Percentiles rank a stretch among this genome's conserved stretches.
Conservation (phyloP, 2,797 vertebrate species). For the Argya squamiceps region DNA sequence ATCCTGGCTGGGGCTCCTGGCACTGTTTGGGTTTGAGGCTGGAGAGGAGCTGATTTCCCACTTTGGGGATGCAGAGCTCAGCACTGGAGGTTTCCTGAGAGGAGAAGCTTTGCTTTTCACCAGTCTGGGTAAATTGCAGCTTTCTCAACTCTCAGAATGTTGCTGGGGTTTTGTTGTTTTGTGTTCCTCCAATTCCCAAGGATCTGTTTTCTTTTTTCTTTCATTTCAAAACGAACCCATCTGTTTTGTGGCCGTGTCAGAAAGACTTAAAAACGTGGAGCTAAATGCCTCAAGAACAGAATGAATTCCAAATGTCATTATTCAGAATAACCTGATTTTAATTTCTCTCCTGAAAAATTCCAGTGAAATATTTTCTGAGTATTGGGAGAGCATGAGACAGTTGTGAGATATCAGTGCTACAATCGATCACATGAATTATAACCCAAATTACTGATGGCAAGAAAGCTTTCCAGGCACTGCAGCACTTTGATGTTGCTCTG, state of each 20-base stretch:
- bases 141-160: background rate
- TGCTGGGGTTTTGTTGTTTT: background rate
- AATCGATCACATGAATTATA: rapidly evolving
- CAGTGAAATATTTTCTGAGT: background rate
- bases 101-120: background rate
- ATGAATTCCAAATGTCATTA: background rate
- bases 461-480: background rate
- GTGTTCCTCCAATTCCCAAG: background rate
- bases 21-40: background rate
- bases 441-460: background rate
- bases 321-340: background rate
- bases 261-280: background rate
- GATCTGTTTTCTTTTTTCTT: background rate
- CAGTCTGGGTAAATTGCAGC: background rate
- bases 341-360: background rate
- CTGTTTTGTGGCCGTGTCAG: background rate
- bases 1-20: rapidly evolving
- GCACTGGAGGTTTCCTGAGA: background rate
- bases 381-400: background rate
- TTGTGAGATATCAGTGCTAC: background rate
- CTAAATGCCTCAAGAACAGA: background rate
- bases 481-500: background rate
- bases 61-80: background rate
- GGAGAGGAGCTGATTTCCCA: background rate
- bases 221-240: background rate